Evolutionary conservation across 2,797 vertebrate species (phyloP), one percentile per base, ranked within the genome.

Genomic region (Hippopotamyrus pictus): DNA sequence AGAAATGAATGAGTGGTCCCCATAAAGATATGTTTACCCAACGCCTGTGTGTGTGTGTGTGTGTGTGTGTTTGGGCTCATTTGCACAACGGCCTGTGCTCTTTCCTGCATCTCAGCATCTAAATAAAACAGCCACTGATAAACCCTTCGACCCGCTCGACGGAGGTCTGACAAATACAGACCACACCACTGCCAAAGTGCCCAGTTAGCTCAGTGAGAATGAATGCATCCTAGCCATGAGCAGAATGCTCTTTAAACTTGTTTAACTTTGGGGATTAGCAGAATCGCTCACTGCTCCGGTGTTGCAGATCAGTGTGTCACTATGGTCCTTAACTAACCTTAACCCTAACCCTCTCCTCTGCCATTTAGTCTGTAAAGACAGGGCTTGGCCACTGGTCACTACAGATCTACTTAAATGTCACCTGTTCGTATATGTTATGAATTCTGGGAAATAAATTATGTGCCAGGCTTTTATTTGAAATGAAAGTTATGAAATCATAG

Each of bases 161-260:
- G 14, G n/a, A 33, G 22, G 22, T 19, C 53, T 11, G 44, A 25
- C 19, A 33, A 4, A 46, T 48, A 44, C 88, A 82, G 17, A 54
- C 41, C 33, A 89, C 90, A 88, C 89, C 89, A 54, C 89, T 44
- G 29, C 73, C 88, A 59, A 25, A 82, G 89, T 89, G 87, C 7
- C 91, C 93, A 93, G 92, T 94, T 94, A 93, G 89, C 88, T 85
- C 62, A 59, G 88, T 73, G 91, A 88, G 33, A 41, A 37, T 76
- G 69, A 41, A 19, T 33, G 25, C 62, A 69, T 41, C 82, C 90
- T 93, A 91, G 93, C 94, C 91, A 93, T 90, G 88, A 91, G 5
- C 88, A 92, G 92, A 92, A 92, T n/a, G 90, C 92, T 90, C 92
- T 90, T 89, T 65, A 50, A 87, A 90, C 89, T 88, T 83, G 37